Percentiles rank a stretch among this genome's conserved stretches.
These are phyloP conservation scores for Arnoldichthys spilopterus DNA, from an alignment of 2,797 vertebrate genomes.

Conservation along the genomic window DNA sequence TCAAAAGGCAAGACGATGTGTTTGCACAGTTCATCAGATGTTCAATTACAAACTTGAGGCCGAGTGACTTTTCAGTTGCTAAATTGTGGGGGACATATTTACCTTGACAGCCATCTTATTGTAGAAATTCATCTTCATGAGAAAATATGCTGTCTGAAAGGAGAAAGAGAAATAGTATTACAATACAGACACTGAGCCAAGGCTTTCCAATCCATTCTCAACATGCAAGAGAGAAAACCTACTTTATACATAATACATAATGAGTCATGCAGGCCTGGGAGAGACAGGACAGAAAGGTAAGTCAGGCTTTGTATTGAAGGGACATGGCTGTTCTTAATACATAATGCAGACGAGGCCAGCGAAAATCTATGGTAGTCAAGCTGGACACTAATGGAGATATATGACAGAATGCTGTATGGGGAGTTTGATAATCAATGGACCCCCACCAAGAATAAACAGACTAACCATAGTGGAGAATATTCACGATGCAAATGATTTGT, in stretches of 20 bases:
- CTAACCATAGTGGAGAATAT: conserved; percentile 95
- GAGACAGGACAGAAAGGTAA: conserved; percentile 62
- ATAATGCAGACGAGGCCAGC: conserved; percentile 93
- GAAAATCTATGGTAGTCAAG: conserved; percentile 99
- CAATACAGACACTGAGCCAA: conserved; percentile 82
- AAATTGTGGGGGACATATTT: conserved; percentile 95
- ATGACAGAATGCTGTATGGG: conserved; percentile 97
- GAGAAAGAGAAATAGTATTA: conserved; percentile 79
- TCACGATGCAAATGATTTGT: conserved; percentile 85
- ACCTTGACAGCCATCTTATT: conserved; percentile 98
- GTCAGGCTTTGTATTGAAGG: conserved; percentile 92
- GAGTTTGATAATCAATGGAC: conserved; percentile 99
- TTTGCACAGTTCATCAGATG: conserved; percentile 82
- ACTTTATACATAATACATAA: conserved; percentile 98
- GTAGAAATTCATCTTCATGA: conserved; percentile 99
- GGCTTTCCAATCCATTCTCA: conserved; percentile 84
- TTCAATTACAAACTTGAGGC: conserved; percentile 76
- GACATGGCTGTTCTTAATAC: conserved; percentile 90
- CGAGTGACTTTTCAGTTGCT: conserved; percentile 90
- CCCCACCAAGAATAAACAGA: conserved; percentile 92
- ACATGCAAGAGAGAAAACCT: conserved; percentile 92
- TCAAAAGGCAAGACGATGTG: conserved; percentile 79
- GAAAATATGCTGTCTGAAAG: conserved; percentile 95
- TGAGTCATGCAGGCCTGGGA: conserved; percentile 72
- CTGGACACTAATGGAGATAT: conserved; percentile 98